These are phyloP conservation scores for Phrixothrix hirtus DNA, from an alignment of 2,888 invertebrate genomes.

Conservation along the genomic window DNA sequence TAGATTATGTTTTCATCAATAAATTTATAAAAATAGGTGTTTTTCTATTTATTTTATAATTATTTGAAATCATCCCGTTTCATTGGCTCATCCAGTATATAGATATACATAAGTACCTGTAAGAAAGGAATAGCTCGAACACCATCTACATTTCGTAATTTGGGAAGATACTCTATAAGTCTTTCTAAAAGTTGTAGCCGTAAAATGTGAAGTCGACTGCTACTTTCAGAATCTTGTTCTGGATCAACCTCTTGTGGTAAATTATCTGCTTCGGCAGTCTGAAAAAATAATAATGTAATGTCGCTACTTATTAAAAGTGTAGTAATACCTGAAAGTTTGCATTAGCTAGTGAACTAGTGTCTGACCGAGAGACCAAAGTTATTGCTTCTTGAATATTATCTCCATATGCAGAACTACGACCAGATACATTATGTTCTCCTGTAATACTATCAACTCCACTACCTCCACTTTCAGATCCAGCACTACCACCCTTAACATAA, in stretches of 20 bases:
- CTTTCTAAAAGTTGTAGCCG: constrained; percentile 73
- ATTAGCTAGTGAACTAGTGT: constrained; percentile 61
- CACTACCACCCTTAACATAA: constrained; percentile 54
- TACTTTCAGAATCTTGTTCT: constrained; percentile 51
- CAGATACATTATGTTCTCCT: constrained; percentile 84
- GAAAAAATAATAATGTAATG: constrained; percentile 2
- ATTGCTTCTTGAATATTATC: constrained; percentile 65
- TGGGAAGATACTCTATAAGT: constrained; percentile 76
- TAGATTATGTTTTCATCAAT: no score
- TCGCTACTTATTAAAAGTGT: background rate
- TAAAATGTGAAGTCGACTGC: constrained; percentile 65
- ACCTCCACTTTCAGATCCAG: constrained; percentile 87
- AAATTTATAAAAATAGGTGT: no score
- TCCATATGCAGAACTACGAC: constrained; percentile 90
- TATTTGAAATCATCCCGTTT: no score
- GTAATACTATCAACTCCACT: constrained; percentile 91
- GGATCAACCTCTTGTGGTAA: constrained; percentile 45
- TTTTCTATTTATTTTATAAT: no score
- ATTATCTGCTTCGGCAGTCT: constrained; percentile 44
- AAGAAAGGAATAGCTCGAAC: constrained; percentile 88
- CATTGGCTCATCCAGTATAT: no score
- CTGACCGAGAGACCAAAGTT: constrained; percentile 60
- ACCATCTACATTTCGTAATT: constrained; percentile 77
- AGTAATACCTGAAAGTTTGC: constrained; percentile 54
- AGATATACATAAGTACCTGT: constrained; percentile 67